Base-by-base conservation (phyloP, 2,113 vertebrate species). In the Gallinago jamesoni region DNA sequence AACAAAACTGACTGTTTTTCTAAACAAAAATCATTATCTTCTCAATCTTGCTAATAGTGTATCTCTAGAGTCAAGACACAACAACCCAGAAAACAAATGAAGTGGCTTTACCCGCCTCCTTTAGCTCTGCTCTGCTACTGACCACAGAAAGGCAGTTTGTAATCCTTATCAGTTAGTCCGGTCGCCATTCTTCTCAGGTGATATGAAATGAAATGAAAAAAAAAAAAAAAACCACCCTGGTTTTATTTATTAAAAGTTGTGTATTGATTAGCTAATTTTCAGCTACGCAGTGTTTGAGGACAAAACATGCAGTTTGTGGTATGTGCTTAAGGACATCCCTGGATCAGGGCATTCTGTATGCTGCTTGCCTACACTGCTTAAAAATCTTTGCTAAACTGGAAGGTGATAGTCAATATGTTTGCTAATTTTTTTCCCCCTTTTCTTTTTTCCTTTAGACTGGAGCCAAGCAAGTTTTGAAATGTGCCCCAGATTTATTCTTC, bases 371-470 rank as follows among this genome's bases (percentile, higher is more conserved):
- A 33, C 8, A 30, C 14, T 9, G 5, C 9, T 62, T 60, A 14
- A 78, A 70, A 80, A 8, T 18, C 66, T 68, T 12, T 55, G 31
- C 47, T 64, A 2, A 37, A 24, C 18, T 64, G 57, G 17, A 43
- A 18, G 37, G 27, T 12, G 10, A 13, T 22, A 41, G 18, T n/a
- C 47, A 53, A 76, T 7, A 2, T 9, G 37, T 48, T 84, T 66
- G 9, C 39, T 76, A 31, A 63, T 88, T 52, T 20, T 94, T 87
- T 6, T 5, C 74, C 93, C 86, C 91, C 25, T 48, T 6, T 85
- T 90, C 89, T 39, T 4, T 75, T 50, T 37, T 7, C 39, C 37
- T 45, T 53, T 63, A 98, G 98, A 10, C 3, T 56, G 33, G 68
- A 41, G 37, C 53, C 67, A 53, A 90, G 66, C 57, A 90, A 82